Evolutionary conservation across 2,113 vertebrate species (phyloP).

Genomic region (Danionella cerebrum): DNA sequence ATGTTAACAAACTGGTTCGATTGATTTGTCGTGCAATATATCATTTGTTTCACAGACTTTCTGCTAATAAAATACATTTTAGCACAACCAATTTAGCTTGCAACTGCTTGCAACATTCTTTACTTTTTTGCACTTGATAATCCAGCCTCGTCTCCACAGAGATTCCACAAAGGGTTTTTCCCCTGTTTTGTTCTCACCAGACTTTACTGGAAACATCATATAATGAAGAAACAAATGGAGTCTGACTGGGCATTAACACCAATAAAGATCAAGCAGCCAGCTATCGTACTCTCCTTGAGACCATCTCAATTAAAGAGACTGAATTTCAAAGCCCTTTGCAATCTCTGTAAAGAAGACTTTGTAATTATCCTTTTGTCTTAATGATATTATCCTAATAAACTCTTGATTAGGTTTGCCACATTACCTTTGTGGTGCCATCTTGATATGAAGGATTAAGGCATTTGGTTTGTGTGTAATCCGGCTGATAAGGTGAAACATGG

Average conservation of each 20-base stretch:
- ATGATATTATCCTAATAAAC: conserved; percentile 48
- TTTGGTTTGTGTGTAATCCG: conserved; percentile 33
- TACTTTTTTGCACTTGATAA: neutral
- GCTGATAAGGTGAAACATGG: conserved; percentile 32
- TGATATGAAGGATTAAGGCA: conserved; percentile 35
- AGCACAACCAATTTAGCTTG: neutral
- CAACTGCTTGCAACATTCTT: neutral
- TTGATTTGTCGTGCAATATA: no score
- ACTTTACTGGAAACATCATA: conserved; percentile 33
- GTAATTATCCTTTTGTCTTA: conserved; percentile 43
- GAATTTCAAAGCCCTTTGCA: conserved; percentile 37
- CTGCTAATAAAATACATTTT: neutral
- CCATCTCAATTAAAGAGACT: conserved; percentile 43
- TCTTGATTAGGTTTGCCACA: conserved; percentile 40
- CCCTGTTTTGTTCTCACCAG: conserved; percentile 6
- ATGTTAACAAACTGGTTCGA: no score
- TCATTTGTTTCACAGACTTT: no score
- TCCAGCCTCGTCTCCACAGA: neutral
- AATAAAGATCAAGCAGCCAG: conserved; percentile 38
- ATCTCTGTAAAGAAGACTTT: conserved; percentile 29
- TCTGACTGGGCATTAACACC: conserved; percentile 47
- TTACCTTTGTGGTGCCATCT: conserved; percentile 27
- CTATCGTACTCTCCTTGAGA: conserved; percentile 32
- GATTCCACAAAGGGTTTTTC: neutral
- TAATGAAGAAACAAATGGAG: conserved; percentile 45